phyloP scores from a whole-genome alignment of 2,888 invertebrate species.

The Drosophila diplacantha region DNA sequence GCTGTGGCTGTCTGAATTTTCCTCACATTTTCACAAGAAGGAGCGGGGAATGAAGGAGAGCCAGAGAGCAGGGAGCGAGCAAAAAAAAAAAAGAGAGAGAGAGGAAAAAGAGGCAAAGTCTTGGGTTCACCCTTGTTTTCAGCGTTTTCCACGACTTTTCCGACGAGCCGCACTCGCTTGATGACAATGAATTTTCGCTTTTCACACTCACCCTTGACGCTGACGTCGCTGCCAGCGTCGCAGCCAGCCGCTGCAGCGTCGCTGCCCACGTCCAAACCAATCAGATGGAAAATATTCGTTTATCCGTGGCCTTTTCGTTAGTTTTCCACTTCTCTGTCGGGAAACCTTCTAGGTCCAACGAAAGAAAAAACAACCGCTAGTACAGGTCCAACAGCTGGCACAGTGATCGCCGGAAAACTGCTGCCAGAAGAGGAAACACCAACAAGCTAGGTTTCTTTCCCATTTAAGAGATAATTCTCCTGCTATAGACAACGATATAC shows the following conservation, averaged over 20 bases:
- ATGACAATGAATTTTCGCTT: slow-evolving; percentile 36
- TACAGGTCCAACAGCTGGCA: slow-evolving; percentile 29
- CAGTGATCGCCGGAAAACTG: slow-evolving; percentile 11
- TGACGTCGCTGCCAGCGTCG: slow-evolving; percentile 16
- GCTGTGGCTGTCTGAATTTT: slow-evolving; percentile 41
- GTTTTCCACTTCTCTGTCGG: slow-evolving; percentile 19
- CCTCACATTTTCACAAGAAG: slow-evolving; percentile 36
- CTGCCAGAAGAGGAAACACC: background rate
- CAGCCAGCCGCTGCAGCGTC: slow-evolving; percentile 16
- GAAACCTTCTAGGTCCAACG: slow-evolving; percentile 31
- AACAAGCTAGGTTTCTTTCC: background rate
- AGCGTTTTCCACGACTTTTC: slow-evolving; percentile 47
- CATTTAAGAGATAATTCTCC: no score
- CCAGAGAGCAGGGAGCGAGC: background rate
- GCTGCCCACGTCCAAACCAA: slow-evolving; percentile 40
- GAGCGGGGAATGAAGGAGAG: slow-evolving; percentile 3
- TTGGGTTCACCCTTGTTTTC: slow-evolving; percentile 46
- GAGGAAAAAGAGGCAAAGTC: slow-evolving; percentile 3
- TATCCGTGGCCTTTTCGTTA: slow-evolving; percentile 49
- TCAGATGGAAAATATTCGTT: slow-evolving; percentile 65
- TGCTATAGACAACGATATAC: no score
- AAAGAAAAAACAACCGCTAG: background rate
- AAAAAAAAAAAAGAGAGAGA: background rate
- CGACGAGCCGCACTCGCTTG: slow-evolving; percentile 13
- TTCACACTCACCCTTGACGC: slow-evolving; percentile 36